Base-by-base conservation (phyloP, 1,140 invertebrate genomes). In the Drosophila santomea region DNA sequence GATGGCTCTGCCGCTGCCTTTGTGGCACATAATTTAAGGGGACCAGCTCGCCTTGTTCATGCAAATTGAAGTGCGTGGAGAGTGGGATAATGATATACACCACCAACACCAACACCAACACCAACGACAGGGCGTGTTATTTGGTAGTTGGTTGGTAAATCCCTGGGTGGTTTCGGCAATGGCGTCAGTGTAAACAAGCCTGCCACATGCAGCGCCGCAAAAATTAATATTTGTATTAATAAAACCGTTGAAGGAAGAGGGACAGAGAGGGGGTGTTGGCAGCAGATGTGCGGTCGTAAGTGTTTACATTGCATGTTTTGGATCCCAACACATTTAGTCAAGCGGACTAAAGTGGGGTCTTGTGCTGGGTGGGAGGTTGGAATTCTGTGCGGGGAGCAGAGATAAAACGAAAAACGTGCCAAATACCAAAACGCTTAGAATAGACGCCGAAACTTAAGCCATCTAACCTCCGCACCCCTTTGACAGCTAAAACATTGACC, bases 211-310 rank as follows among this genome's bases (percentile, higher is more conserved):
- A 88, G 84, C 58, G 80, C 80, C 85, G 69, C 84, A 88, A 88
- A 90, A 88, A 88, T 88, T 88, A 88, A 88, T 88, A 88, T 88
- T 88, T 88, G 84, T 88, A 86, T 88, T 88, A 88, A 88, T 88
- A 88, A 88, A 88, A 80, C 80, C 76, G 38, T 58, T n/a, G 43
- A 59, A 44, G 63, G 41, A 62, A 44, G 54, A 48, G 25, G 38
- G 20, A 2, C 14, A 36, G 25, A 35, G 15, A 23, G 23, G 17
- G 54, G 28, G n/a, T 39, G 38, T 17, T 39, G 14, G 58, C 76
- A 69, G 80, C 84, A 84, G 84, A 88, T 88, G 80, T 89, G 84
- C 74, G 84, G 84, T 90, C 64, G 77, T 90, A 84, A 88, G 84
- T 88, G 84, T 88, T 88, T 88, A 84, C 84, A 88, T 78, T 84